Evolutionary conservation across 2,797 vertebrate species (phyloP).

Genomic region (Naso thynnoides): DNA sequence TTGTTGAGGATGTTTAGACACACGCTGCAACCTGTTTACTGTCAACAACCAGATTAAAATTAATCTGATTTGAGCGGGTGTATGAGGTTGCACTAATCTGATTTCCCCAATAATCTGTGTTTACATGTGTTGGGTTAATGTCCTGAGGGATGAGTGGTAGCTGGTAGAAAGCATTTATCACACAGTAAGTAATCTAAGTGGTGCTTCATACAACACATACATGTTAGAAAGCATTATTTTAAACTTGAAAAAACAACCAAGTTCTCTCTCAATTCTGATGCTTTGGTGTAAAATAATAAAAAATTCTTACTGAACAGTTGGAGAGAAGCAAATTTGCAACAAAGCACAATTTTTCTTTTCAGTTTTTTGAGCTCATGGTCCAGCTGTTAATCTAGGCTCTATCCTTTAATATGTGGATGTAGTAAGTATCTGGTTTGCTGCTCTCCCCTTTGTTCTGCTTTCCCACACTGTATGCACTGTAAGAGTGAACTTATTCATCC

Average conservation of each 20-base stretch:
- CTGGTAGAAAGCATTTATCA: neutral
- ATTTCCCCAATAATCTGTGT: slow-evolving; percentile 28
- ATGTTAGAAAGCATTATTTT: neutral
- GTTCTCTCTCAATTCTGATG: neutral
- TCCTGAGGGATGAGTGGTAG: neutral
- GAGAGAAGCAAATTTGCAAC: slow-evolving; percentile 1
- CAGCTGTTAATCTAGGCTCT: slow-evolving; percentile 45
- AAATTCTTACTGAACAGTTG: neutral
- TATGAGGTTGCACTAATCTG: slow-evolving; percentile 14
- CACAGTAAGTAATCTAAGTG: neutral
- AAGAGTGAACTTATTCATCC: neutral
- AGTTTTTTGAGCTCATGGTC: slow-evolving; percentile 34
- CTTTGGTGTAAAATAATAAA: neutral
- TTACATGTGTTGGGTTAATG: slow-evolving; percentile 24
- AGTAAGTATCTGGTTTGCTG: slow-evolving; percentile 16
- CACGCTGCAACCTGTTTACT: neutral
- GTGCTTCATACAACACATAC: neutral
- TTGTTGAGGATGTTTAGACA: slow-evolving; percentile 23
- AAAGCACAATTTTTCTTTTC: slow-evolving; percentile 22
- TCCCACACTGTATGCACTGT: slow-evolving; percentile 17
- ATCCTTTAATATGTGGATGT: slow-evolving; percentile 56
- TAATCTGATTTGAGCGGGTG: slow-evolving; percentile 18
- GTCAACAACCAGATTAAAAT: slow-evolving; percentile 16
- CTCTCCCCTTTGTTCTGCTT: slow-evolving; percentile 29
- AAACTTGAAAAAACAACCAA: too few species aligned